Evolutionary conservation across 2,113 vertebrate genomes (phyloP).

Genomic region (Labrus mixtus): DNA sequence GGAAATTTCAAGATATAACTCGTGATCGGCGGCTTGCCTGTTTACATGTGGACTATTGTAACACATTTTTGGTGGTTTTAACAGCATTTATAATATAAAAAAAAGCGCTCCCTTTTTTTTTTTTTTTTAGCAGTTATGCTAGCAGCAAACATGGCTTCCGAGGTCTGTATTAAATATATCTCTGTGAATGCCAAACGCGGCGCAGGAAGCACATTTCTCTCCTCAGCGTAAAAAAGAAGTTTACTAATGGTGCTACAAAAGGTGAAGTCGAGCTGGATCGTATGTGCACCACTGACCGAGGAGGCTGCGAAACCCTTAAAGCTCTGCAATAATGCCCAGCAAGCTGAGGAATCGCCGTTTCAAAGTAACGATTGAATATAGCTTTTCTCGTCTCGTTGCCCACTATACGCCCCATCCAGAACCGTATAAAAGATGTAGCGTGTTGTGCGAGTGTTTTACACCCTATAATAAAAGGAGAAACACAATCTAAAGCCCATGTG

Average conservation of each 20-base stretch:
- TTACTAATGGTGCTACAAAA: slow-evolving; percentile 57
- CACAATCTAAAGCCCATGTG: slow-evolving; percentile 80
- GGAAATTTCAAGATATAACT: slow-evolving; percentile 17
- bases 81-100: slow-evolving; percentile 57
- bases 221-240: slow-evolving; percentile 70
- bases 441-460: slow-evolving; percentile 68
- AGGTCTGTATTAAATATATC: slow-evolving; percentile 75
- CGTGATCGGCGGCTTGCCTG: not conserved
- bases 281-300: slow-evolving; percentile 59
- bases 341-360: slow-evolving; percentile 73
- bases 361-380: slow-evolving; percentile 81
- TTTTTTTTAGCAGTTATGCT: slow-evolving; percentile 73
- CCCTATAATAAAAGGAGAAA: slow-evolving; percentile 66
- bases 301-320: slow-evolving; percentile 80
- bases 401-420: slow-evolving; percentile 68
- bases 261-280: slow-evolving; percentile 34
- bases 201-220: slow-evolving; percentile 41
- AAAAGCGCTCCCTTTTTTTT: slow-evolving; percentile 62
- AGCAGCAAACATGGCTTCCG: slow-evolving; percentile 87
- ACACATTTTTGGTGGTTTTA: slow-evolving; percentile 31
- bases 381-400: slow-evolving; percentile 72
- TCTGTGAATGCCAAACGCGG: slow-evolving; percentile 63
- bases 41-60: slow-evolving; percentile 3
- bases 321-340: slow-evolving; percentile 79
- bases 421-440: slow-evolving; percentile 46